Evolutionary conservation across 1,140 invertebrate species (phyloP).

Genomic region (Maconellicoccus hirsutus): DNA sequence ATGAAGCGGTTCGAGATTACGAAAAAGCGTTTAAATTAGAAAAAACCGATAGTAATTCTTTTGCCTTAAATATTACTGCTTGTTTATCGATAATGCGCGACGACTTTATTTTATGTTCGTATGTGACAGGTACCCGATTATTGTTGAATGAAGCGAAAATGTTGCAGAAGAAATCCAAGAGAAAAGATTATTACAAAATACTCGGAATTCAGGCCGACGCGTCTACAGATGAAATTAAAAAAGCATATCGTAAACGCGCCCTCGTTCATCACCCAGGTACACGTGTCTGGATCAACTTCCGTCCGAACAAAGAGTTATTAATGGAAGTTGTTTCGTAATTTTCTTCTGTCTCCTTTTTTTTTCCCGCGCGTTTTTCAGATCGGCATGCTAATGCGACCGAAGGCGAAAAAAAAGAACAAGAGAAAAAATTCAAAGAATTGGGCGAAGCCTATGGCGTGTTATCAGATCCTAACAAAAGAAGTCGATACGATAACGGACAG

Average conservation of each 20-base stretch:
- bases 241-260: conserved; percentile 86
- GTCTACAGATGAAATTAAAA: conserved; percentile 88
- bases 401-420: conserved; percentile 74
- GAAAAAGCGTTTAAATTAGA: conserved; percentile 76
- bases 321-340: too few species aligned
- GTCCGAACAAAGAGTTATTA: background rate
- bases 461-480: conserved; percentile 82
- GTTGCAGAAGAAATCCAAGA: conserved; percentile 77
- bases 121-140: conserved; percentile 50
- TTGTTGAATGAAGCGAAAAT: conserved; percentile 75
- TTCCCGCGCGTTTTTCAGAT: conserved; percentile 43
- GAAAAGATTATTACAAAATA: conserved; percentile 97
- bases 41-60: conserved; percentile 51
- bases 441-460: conserved; percentile 93
- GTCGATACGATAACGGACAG: conserved; percentile 85
- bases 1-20: conserved; percentile 85
- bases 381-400: conserved; percentile 77
- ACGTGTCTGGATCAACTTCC: background rate
- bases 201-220: conserved; percentile 76
- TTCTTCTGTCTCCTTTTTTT: too few species aligned
- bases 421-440: conserved; percentile 93
- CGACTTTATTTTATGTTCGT: conserved; percentile 26
- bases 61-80: background rate
- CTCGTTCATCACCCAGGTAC: conserved; percentile 72
- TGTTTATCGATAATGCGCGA: background rate